Conservation (phyloP, 2,113 vertebrate genomes). For the Lasiurus cinereus region DNA sequence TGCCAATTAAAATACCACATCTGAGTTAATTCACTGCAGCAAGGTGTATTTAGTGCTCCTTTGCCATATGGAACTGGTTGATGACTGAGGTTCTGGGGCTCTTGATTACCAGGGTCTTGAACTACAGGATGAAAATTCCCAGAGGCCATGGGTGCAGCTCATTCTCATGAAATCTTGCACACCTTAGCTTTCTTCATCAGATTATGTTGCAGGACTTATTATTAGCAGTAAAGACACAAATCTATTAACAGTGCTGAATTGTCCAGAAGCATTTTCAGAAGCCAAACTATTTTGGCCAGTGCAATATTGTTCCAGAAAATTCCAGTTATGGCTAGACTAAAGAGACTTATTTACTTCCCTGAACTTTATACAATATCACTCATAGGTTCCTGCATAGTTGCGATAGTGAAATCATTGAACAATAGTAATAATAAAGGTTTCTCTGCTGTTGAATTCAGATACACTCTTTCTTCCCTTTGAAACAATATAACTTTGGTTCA, state of each 20-base stretch:
- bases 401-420: not conserved
- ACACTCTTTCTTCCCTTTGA: not conserved
- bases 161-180: slow-evolving; percentile 62
- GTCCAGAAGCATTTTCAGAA: slow-evolving; percentile 57
- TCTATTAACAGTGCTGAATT: slow-evolving; percentile 39
- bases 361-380: not conserved
- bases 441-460: not conserved
- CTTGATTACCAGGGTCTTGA: not conserved
- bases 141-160: slow-evolving; percentile 17
- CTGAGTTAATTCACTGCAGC: slow-evolving; percentile 78
- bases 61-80: slow-evolving; percentile 20
- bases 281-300: not conserved
- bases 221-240: slow-evolving; percentile 54
- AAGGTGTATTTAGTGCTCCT: slow-evolving; percentile 69
- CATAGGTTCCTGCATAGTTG: not conserved
- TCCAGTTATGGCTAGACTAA: not conserved
- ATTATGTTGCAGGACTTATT: slow-evolving; percentile 34
- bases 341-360: slow-evolving; percentile 29
- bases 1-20: slow-evolving; percentile 86
- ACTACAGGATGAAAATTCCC: slow-evolving; percentile 42
- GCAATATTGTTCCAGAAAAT: not conserved
- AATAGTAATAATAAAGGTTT: slow-evolving; percentile 5
- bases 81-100: slow-evolving; percentile 44
- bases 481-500: not conserved
- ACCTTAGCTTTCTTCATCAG: slow-evolving; percentile 67